A percentile compares a stretch with the other conserved stretches of the same genome.
phyloP scores from a whole-genome alignment of 2,888 invertebrate genomes.

The Helicoverpa assulta region DNA sequence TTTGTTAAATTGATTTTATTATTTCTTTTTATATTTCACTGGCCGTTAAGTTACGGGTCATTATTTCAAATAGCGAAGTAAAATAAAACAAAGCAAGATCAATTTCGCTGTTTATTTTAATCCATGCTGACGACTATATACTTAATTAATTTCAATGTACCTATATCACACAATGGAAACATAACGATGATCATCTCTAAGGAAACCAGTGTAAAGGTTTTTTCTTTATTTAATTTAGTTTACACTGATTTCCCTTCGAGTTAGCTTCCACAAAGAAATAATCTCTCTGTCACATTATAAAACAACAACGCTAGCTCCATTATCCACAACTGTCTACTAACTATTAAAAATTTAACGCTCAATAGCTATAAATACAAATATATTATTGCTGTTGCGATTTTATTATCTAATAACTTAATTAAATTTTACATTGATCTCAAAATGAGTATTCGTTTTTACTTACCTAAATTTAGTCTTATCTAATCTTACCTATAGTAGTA shows the following conservation, averaged over 20 bases:
- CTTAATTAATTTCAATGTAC: conserved; percentile 85
- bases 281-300: conserved; percentile 82
- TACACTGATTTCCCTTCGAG: conserved; percentile 62
- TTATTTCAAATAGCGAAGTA: background rate
- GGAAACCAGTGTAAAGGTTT: conserved; percentile 66
- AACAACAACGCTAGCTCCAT: conserved; percentile 87
- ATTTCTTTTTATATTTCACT: no score
- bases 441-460: conserved; percentile 87
- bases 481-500: conserved; percentile 86
- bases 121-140: conserved; percentile 88
- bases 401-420: conserved; percentile 69
- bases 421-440: conserved; percentile 88
- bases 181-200: conserved; percentile 71
- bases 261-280: conserved; percentile 78
- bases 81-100: conserved; percentile 62
- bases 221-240: conserved; percentile 47
- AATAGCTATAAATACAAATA: conserved; percentile 90
- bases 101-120: conserved; percentile 86
- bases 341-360: conserved; percentile 89
- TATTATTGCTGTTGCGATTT: conserved; percentile 90
- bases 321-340: conserved; percentile 87
- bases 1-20: no score
- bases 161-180: conserved; percentile 89
- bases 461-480: conserved; percentile 82
- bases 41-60: no score